These are phyloP conservation scores for Sinosuthora webbiana DNA, from an alignment of 2,113 vertebrate species.

Conservation along the genomic window DNA sequence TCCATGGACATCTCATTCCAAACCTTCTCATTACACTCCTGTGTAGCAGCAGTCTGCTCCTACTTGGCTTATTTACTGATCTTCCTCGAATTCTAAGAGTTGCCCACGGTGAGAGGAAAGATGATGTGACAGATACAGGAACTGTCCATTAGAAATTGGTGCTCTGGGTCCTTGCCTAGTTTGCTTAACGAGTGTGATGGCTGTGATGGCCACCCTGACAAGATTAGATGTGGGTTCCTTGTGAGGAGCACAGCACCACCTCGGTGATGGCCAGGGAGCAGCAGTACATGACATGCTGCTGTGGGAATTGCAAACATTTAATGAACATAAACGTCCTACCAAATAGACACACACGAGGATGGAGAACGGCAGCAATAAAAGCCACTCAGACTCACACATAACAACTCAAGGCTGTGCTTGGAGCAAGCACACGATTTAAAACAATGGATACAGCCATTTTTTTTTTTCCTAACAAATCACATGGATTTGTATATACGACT, in stretches of 20 bases:
- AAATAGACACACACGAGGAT: not conserved
- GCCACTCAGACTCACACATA: not conserved
- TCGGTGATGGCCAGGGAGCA: not conserved
- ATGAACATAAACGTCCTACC: conserved; percentile 4
- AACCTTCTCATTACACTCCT: not conserved
- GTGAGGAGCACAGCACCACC: not conserved
- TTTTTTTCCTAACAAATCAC: not conserved
- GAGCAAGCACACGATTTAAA: not conserved
- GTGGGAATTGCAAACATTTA: not conserved
- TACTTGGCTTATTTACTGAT: not conserved
- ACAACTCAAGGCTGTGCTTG: not conserved
- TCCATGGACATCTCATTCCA: not conserved
- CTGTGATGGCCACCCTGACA: not conserved
- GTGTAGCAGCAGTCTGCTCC: not conserved
- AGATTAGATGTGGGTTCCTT: not conserved
- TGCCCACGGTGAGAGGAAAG: not conserved
- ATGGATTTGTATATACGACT: not conserved
- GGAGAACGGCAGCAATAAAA: not conserved
- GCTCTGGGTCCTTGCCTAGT: not conserved
- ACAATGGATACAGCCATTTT: not conserved
- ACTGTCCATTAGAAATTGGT: not conserved
- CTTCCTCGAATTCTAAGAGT: not conserved
- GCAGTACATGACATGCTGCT: not conserved
- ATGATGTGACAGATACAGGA: not conserved
- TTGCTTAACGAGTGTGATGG: conserved; percentile 21